phyloP scores from a whole-genome alignment of 2,113 vertebrate species.

The Oceanites oceanicus region DNA sequence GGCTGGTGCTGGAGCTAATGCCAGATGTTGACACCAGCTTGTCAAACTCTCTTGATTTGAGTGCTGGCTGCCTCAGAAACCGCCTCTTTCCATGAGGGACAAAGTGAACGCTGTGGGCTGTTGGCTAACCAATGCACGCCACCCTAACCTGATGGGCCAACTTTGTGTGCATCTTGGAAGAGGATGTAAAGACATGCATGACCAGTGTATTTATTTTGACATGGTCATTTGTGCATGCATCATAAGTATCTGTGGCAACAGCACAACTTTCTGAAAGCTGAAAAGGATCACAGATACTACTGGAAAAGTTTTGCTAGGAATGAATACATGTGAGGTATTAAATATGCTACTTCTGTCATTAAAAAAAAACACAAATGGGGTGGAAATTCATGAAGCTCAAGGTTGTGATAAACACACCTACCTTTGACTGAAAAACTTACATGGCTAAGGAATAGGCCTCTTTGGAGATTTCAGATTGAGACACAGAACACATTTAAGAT shows the following conservation, averaged over 20 bases:
- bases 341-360: neutral
- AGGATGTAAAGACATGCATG: neutral
- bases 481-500: neutral
- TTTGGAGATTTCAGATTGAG: neutral
- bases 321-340: neutral
- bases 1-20: neutral
- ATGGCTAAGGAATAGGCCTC: neutral
- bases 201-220: neutral
- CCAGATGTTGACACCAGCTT: neutral
- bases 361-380: neutral
- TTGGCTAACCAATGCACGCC: neutral
- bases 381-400: neutral
- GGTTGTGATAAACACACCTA: neutral
- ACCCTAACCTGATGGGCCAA: neutral
- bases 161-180: neutral
- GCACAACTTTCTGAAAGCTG: neutral
- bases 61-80: neutral
- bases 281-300: neutral
- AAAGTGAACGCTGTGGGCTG: neutral
- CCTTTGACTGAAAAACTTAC: neutral
- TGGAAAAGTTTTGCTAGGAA: neutral
- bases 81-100: accelerated
- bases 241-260: neutral
- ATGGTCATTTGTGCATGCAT: neutral
- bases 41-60: neutral